phyloP scores from a whole-genome alignment of 2,888 invertebrate genomes.

The Oxytorus armatus region DNA sequence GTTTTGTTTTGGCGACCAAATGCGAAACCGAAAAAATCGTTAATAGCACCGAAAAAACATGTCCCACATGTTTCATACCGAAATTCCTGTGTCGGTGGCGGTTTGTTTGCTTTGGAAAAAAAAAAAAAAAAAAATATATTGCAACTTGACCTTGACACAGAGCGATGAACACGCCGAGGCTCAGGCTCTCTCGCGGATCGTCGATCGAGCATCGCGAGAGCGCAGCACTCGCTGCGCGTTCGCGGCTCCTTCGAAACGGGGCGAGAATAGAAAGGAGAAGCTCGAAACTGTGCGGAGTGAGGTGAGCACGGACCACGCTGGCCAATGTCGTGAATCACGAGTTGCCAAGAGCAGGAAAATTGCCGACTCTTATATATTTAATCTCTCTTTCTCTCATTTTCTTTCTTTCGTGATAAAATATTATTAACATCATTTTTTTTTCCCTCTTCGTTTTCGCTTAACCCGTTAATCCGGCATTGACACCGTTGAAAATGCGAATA shows the following conservation, averaged over 20 bases:
- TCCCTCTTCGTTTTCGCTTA: no score
- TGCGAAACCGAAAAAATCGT: not conserved
- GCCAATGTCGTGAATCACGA: conserved; percentile 64
- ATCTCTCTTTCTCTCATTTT: no score
- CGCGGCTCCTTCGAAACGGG: conserved; percentile 52
- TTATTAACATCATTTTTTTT: no score
- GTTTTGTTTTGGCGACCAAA: no score
- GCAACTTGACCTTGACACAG: conserved; percentile 62
- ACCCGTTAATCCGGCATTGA: no score
- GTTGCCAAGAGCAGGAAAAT: conserved; percentile 59
- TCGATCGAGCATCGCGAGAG: conserved; percentile 31
- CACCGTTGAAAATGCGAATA: no score
- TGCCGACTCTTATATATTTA: conserved; percentile 16
- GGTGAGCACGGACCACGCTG: conserved; percentile 44
- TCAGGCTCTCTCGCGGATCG: conserved; percentile 26
- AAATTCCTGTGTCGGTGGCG: no score
- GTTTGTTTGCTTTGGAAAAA: no score
- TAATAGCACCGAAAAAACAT: not conserved
- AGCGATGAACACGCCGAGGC: conserved; percentile 41
- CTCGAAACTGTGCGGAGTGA: conserved; percentile 32
- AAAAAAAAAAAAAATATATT: conserved; percentile 7
- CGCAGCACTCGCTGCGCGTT: conserved; percentile 23
- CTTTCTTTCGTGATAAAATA: no score
- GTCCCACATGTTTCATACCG: no score
- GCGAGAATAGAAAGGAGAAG: conserved; percentile 60